A percentile compares a stretch with the other conserved stretches of the same genome.
phyloP scores from a whole-genome alignment of 2,888 invertebrate species.

The Luperina testacea region DNA sequence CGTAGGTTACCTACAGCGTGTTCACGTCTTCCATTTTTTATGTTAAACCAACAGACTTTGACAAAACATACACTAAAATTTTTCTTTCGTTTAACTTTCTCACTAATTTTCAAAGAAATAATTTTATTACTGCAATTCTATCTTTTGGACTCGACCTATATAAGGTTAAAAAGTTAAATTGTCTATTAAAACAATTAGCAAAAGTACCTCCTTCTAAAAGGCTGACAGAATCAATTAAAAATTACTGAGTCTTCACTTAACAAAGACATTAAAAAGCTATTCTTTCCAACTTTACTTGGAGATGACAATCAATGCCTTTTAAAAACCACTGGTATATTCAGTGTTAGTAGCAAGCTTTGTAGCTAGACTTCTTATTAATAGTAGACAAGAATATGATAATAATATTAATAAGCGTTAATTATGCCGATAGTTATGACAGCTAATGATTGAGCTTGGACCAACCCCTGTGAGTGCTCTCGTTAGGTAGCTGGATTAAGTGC shows the following conservation, averaged over 20 bases:
- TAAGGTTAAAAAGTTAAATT: slow-evolving; percentile 13
- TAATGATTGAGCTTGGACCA: neutral
- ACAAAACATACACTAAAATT: neutral
- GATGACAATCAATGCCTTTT: slow-evolving; percentile 5
- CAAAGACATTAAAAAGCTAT: slow-evolving; percentile 35
- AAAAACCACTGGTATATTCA: slow-evolving; percentile 17
- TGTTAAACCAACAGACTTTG: neutral
- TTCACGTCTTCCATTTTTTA: neutral
- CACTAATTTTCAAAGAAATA: neutral
- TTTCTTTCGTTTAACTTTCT: neutral
- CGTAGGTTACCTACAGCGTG: neutral
- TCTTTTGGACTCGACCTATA: neutral
- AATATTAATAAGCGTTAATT: neutral
- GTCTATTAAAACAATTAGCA: slow-evolving; percentile 12
- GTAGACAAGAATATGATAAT: neutral
- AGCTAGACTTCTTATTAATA: slow-evolving; percentile 9
- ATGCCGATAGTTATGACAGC: neutral
- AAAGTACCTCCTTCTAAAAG: slow-evolving; percentile 13
- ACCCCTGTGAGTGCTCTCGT: neutral
- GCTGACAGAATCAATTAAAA: slow-evolving; percentile 36
- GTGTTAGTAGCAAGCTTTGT: neutral
- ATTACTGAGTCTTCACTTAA: slow-evolving; percentile 22
- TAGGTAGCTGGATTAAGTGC: neutral
- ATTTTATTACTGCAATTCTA: neutral
- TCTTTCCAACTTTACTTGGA: slow-evolving; percentile 26